Base-by-base conservation (phyloP, 2,113 vertebrate genomes). In the Crotalus tigris region DNA sequence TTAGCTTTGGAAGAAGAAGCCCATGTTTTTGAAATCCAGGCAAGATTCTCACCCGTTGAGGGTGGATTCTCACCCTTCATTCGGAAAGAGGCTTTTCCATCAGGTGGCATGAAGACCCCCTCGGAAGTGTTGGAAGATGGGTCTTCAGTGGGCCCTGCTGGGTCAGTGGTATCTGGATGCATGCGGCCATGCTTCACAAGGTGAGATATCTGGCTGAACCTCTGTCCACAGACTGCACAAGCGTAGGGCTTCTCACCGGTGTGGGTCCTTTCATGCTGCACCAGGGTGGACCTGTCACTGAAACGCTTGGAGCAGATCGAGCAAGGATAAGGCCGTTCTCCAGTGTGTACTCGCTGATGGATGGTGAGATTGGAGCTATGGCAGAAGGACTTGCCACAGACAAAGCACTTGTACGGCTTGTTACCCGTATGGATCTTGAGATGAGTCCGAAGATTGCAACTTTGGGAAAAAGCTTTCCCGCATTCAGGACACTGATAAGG, bases 291-390 rank as follows among this genome's bases (percentile, higher is more conserved):
- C 44, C 92, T 21, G 64, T 92, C 88, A 3, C 88, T 33, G 26
- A 92, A 92, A 46, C 92, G 39, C 88, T 92, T 92, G 64, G 92
- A 55, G 92, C 92, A 92, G 26, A n/a, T 94, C 33, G 88, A 26
- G 11, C 97, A 97, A 39, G 93, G 94, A 93, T 96, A 97, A 0
- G 97, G 97, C 39, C 3, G 96, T n/a, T 92, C 92, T n/a, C 92
- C 97, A 0, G 97, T 97, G 44, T 97, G 96, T 51, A 95, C 94
- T 39, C 97, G 95, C 91, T 96, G 95, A 86, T 97, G 97, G 86
- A 96, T 92, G 61, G 94, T 96, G 87, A 97, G 93, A 58, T 96
- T 96, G 1, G 97, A 97, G 75, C 96, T 95, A 29, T 96, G 93
- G 44, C 95, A 95, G 33, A 97, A 97, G 93, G 95, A 94, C 90